Evolutionary conservation across 2,888 invertebrate genomes (phyloP), one percentile per base, ranked within the genome.

Genomic region (Ectemnius cavifrons): DNA sequence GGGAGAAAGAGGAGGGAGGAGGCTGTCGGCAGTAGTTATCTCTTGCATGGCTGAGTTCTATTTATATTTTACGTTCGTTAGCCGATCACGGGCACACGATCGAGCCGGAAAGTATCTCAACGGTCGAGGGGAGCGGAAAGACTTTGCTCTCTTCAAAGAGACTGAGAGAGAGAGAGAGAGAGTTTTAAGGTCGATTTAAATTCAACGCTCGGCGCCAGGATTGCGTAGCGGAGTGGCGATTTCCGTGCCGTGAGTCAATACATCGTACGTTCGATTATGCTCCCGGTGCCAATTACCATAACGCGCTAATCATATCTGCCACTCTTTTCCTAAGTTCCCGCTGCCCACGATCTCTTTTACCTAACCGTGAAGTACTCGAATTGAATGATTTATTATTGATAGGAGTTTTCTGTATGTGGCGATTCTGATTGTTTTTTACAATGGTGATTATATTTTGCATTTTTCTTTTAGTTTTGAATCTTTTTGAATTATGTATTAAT

Each of bases 1-100:
- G 23, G 2, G 23, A 23, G 23, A 23, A 23, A 23, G 3, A 23
- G 23, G 3, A 23, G 23, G 2, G 2, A 60, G 64, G 47, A 18
- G 69, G 52, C 64, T 71, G 77, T 80, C 79, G 71, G 64, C 67
- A 14, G 64, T 63, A 63, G 74, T 80, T 77, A 80, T 80, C 80
- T 77, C 65, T 64, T 65, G 77, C 77, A 61, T 52, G 65, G 75
- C n/a, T 67, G 20, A 58, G 49, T 75, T 78, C 77, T 80, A 80
- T 80, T 80, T 80, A 78, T 80, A 80, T 80, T 78, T 80, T 61
- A 63, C 60, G 71, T 80, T 80, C 75, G 80, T 80, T 79, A 77
- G 77, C 67, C 71, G 80, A 80, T 80, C 79, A 72, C 67, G 60
- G 60, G 60, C 67, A 14, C 63, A 64, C 71, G 69, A 79, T 80